Base-by-base conservation (phyloP, 2,888 invertebrate genomes). In the Mythimna loreyi region DNA sequence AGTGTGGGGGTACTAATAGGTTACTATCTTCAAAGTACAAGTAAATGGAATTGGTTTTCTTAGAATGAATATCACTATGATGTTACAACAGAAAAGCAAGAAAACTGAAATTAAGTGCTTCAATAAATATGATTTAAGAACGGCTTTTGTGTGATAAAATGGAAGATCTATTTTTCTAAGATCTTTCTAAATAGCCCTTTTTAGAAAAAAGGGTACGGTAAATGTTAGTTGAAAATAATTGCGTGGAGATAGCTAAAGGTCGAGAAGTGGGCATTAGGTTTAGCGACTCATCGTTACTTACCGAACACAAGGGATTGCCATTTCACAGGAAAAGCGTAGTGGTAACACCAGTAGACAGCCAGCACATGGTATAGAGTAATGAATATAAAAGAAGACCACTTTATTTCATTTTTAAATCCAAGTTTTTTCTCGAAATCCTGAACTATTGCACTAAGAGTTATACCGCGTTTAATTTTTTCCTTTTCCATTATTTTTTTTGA, bases 371-470 rank as follows among this genome's bases (percentile, higher is more conserved):
- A 94, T 23, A 93, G 70, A 45, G 83, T 86, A 53, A 95, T 93
- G 60, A 90, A 85, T 66, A 93, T 90, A 60, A 89, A 90, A 81
- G 89, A 93, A 0, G 86, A 77, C 95, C 95, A 96, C 87, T 96
- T 96, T 75, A 96, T 92, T 16, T 94, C 93, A 86, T 95, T 96
- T 89, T 94, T 87, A 76, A 93, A 94, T 2, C 93, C 93, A 61
- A 95, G 87, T 78, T 82, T 88, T 81, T 94, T 94, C 83, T 94
- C 94, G 36, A 94, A 90, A 56, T 83, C 73, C 56, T 87, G 87
- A 63, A 94, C 88, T 81, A 88, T 85, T 88, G 90, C 90, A 88
- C 89, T 88, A n/a, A 92, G 68, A 59, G 88, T 86, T 47, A 81
- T 76, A 21, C 82, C 77, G 0, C 79, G 66, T 75, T 79, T 88